Conservation (phyloP, 2,888 invertebrate species). For the Scaeva pyrastri region DNA sequence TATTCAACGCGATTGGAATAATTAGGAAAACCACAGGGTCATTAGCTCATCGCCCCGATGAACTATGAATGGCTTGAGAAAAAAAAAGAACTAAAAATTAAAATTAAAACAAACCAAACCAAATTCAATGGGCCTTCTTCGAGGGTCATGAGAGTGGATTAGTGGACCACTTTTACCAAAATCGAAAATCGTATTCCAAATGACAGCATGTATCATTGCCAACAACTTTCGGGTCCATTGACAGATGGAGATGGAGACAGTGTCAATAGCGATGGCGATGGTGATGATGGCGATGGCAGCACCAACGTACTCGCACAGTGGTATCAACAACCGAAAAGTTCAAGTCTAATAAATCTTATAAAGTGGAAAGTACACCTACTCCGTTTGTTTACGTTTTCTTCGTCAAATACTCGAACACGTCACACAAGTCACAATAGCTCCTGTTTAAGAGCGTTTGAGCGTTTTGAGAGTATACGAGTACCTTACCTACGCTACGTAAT, state of each 20-base stretch:
- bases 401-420: not conserved
- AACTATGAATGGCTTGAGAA: not conserved
- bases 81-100: no score
- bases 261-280: not conserved
- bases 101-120: no score
- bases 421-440: conserved; percentile 22
- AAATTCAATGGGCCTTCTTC: conserved; percentile 3
- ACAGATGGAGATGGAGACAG: not conserved
- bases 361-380: not conserved
- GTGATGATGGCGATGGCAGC: not conserved
- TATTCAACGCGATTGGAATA: conserved; percentile 2
- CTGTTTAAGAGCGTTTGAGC: no score
- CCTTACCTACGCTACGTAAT: not conserved
- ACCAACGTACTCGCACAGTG: no score
- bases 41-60: conserved; percentile 48
- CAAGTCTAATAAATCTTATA: not conserved
- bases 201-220: conserved; percentile 2
- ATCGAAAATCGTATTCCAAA: not conserved
- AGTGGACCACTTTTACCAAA: conserved; percentile 55
- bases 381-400: conserved; percentile 12
- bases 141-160: conserved; percentile 56
- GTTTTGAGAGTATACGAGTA: not conserved
- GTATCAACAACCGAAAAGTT: not conserved
- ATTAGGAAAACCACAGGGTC: conserved; percentile 52
- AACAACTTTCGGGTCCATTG: not conserved